Conservation (phyloP, 2,888 invertebrate genomes). For the Spialia ferax region DNA sequence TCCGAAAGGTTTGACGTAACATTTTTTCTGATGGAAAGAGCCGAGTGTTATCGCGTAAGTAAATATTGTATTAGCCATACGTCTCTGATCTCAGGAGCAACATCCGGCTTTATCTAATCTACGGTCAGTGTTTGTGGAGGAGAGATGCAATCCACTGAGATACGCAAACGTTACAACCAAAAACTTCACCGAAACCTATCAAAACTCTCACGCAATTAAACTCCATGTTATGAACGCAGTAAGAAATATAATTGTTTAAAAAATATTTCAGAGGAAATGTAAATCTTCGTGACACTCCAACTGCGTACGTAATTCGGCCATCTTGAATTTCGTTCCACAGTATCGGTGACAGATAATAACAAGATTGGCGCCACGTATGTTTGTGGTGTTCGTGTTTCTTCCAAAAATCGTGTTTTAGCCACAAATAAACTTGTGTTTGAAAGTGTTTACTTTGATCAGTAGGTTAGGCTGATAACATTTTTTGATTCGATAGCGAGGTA, state of each 20-base stretch:
- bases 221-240: slow-evolving; percentile 3
- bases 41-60: slow-evolving; percentile 48
- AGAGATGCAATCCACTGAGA: slow-evolving; percentile 68
- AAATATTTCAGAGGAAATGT: not conserved
- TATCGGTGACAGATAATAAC: slow-evolving; percentile 28
- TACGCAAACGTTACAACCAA: slow-evolving; percentile 53
- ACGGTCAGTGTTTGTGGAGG: slow-evolving; percentile 80
- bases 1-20: slow-evolving; percentile 30
- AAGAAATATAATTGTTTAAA: slow-evolving; percentile 18
- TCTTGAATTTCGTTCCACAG: slow-evolving; percentile 15
- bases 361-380: slow-evolving; percentile 34
- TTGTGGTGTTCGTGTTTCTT: slow-evolving; percentile 14
- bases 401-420: slow-evolving; percentile 15
- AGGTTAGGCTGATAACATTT: slow-evolving; percentile 8
- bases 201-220: slow-evolving; percentile 6
- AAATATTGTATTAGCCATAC: slow-evolving; percentile 51
- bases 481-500: not conserved
- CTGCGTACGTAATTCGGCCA: slow-evolving; percentile 18
- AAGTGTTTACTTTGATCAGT: slow-evolving; percentile 5
- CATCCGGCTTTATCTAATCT: slow-evolving; percentile 84
- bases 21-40: slow-evolving; percentile 43
- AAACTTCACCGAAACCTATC: not conserved
- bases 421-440: slow-evolving; percentile 18
- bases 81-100: slow-evolving; percentile 58
- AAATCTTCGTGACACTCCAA: slow-evolving; percentile 17